Evolutionary conservation across 2,113 vertebrate species (phyloP).

Genomic region (Coregonus clupeaformis): DNA sequence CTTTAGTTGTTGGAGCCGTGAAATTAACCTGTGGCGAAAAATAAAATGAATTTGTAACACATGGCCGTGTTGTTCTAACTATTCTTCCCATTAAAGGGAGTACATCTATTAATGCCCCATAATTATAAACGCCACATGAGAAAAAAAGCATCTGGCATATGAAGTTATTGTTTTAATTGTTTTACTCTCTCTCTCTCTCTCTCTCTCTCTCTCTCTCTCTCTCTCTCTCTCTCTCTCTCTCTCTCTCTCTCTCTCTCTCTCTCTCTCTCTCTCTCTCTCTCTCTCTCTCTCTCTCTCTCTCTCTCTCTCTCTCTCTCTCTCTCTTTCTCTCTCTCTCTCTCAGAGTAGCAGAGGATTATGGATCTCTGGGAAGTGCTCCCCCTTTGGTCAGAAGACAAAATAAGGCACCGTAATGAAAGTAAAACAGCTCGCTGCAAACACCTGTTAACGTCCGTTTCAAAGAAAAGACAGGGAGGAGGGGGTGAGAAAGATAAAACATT

Average conservation of each 20-base stretch:
- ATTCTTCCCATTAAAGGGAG: slow-evolving; percentile 37
- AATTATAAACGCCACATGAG: slow-evolving; percentile 59
- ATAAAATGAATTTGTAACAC: slow-evolving; percentile 19
- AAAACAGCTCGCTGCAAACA: slow-evolving; percentile 77
- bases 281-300: slow-evolving; percentile 39
- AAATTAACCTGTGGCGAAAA: neutral
- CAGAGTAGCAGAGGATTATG: slow-evolving; percentile 72
- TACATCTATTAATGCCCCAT: slow-evolving; percentile 48
- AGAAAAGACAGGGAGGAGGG: slow-evolving; percentile 66
- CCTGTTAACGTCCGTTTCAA: slow-evolving; percentile 80
- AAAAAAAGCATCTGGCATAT: slow-evolving; percentile 65
- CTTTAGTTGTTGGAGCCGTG: slow-evolving; percentile 35
- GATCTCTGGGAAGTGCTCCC: slow-evolving; percentile 73
- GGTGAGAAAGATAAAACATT: slow-evolving; percentile 57
- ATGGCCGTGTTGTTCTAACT: slow-evolving; percentile 8
- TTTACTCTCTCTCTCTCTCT: too few relatives aligned
- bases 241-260: too few relatives aligned
- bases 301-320: slow-evolving; percentile 56
- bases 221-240: too few relatives aligned
- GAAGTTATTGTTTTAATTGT: slow-evolving; percentile 62
- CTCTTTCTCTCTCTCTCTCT: slow-evolving; percentile 39
- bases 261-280: too few relatives aligned
- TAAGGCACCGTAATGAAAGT: slow-evolving; percentile 80
- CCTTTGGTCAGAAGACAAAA: slow-evolving; percentile 78
- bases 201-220: too few relatives aligned